Evolutionary conservation across 2,888 invertebrate species (phyloP).

Genomic region (Lissonota sp.): DNA sequence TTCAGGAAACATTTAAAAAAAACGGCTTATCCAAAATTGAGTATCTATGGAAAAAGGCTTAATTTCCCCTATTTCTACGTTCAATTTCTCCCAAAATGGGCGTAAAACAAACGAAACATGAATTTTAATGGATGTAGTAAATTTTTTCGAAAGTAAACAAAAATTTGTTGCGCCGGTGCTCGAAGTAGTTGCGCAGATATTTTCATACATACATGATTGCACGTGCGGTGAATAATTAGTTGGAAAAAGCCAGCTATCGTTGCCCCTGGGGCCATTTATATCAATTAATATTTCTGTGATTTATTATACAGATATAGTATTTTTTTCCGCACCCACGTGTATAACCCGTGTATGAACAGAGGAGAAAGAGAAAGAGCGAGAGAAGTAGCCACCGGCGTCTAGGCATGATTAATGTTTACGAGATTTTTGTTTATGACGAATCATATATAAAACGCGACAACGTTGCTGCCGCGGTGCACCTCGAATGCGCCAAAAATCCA

Average conservation of each 20-base stretch:
- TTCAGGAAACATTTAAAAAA: too few relatives aligned
- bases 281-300: conserved; percentile 48
- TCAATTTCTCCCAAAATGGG: too few relatives aligned
- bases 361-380: neutral
- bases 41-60: too few relatives aligned
- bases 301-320: conserved; percentile 24
- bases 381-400: conserved; percentile 26
- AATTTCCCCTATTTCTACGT: too few relatives aligned
- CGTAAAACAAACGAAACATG: too few relatives aligned
- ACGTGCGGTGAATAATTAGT: conserved; percentile 13
- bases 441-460: conserved; percentile 38
- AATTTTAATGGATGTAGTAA: too few relatives aligned
- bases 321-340: neutral
- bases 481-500: conserved; percentile 43
- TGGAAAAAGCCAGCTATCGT: conserved; percentile 8
- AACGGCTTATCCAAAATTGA: too few relatives aligned
- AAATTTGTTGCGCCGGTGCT: too few relatives aligned
- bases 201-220: neutral
- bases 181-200: neutral
- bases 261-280: conserved; percentile 5
- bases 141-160: too few relatives aligned
- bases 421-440: conserved; percentile 53
- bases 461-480: conserved; percentile 21
- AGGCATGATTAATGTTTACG: conserved; percentile 55
- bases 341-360: conserved; percentile 2